Evolutionary conservation across 2,888 invertebrate genomes (phyloP), one percentile per base, ranked within the genome.

Genomic region (Sialis fuliginosa): DNA sequence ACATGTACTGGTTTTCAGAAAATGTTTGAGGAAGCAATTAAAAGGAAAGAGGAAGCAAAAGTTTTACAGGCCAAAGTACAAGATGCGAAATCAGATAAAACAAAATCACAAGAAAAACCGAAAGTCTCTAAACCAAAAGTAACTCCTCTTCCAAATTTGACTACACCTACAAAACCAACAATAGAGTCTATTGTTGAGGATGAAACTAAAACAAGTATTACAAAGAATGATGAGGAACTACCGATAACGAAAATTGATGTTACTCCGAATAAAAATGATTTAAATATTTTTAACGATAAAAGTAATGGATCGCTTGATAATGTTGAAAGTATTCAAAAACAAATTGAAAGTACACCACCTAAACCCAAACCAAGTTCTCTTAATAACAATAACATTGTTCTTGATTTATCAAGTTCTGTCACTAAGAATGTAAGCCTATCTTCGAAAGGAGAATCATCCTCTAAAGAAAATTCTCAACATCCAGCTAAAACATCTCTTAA

Each of bases 21-120:
- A 50, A 65, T 65, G 53, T 66, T 66, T 51, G 66, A 66, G 49
- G 64, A 65, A 48, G 57, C 63, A 1, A 57, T 65, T n/a, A 62
- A 61, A 48, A 57, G 58, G 41, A 49, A 49, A 9, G 55, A 55
- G 37, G 48, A 48, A 31, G 52, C 44, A n/a, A 44, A 44, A 35
- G 13, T 35, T 5, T 6, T 7, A 13, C 34, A 44, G 6, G 10
- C 10, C 13, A 3, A 48, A 22, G 22, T 22, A 22, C 22, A 22
- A 22, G 22, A 22, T 22, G 22, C 22, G 22, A 22, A 22, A 22
- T 22, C 22, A 22, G 22, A 22, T 22, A 22, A 22, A 22, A 22
- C 22, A 22, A 22, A 22, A 22, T 22, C 22, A 22, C 22, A 22
- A 22, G 22, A 48, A 2, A 39, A 39, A 44, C 44, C 48, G 3